phyloP scores from a whole-genome alignment of 2,888 invertebrate genomes.

The Eurytoma adleriae region DNA sequence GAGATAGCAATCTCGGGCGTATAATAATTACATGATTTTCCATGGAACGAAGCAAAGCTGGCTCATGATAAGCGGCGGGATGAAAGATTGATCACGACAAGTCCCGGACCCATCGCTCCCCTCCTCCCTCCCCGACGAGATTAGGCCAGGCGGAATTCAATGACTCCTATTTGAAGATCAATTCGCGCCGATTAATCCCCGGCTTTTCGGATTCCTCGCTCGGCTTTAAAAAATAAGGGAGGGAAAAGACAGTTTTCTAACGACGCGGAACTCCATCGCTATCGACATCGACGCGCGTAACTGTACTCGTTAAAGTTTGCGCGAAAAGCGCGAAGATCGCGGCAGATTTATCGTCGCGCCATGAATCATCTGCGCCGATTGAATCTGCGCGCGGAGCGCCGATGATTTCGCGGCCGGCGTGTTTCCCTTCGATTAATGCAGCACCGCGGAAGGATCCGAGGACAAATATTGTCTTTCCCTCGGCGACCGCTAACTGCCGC shows the following conservation, averaged over 20 bases:
- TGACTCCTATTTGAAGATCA: constrained; percentile 5
- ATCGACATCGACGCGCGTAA: neutral
- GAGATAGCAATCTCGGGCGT: constrained; percentile 67
- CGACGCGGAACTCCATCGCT: neutral
- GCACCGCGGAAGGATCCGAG: neutral
- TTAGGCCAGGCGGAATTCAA: constrained; percentile 16
- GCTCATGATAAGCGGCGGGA: constrained; percentile 16
- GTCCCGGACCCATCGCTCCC: neutral
- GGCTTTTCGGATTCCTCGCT: neutral
- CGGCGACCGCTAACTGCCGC: constrained; percentile 7
- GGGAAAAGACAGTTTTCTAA: neutral
- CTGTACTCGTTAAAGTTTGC: constrained; percentile 29
- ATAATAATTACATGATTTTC: constrained; percentile 73
- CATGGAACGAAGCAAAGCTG: constrained; percentile 58
- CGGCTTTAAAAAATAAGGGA: neutral
- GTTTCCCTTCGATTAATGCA: constrained; percentile 21
- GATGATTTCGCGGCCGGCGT: constrained; percentile 19
- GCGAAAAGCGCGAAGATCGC: constrained; percentile 27
- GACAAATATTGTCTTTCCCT: constrained; percentile 30
- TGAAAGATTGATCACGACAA: constrained; percentile 32
- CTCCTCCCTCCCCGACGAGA: constrained; percentile 17
- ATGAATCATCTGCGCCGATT: constrained; percentile 33
- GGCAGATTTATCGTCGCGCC: constrained; percentile 16
- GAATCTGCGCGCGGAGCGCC: constrained; percentile 18
- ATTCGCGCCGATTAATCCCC: neutral